Base-by-base conservation (phyloP, 2,113 vertebrate genomes). In the Narcine bancroftii region DNA sequence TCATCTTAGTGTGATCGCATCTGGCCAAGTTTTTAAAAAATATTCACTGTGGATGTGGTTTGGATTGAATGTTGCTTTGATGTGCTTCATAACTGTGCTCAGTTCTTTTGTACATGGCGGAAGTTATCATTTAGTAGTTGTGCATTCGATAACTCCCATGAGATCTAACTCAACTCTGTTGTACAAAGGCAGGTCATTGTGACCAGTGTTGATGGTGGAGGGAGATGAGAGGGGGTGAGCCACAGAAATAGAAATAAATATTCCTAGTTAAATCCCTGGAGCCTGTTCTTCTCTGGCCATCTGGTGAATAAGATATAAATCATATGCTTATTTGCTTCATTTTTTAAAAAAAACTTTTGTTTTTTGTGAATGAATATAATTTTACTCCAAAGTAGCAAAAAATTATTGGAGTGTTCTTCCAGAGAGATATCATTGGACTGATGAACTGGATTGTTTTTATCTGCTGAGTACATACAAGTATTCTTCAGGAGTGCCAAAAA, bases 141-240 rank as follows among this genome's bases (percentile, higher is more conserved):
- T 91, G 24, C 63, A 69, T 45, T 45, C 39, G 39, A 66, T 91
- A 63, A 66, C 63, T 66, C 87, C 60, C 65, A 69, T 91, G 63
- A 91, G 63, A 71, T 45, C 65, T 91, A 45, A 91, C 89, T 91
- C 36, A 65, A 91, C 39, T 66, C 87, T 69, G 87, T 65, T 91
- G 9, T 42, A 39, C 42, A 91, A 91, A 91, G 19, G 87, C 63
- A 91, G 89, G 89, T 91, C 89, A 91, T 26, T 91, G 39, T 69
- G 89, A 91, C 89, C 89, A 26, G 56, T 13, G 33, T 63, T 60
- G 33, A 56, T 11, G 36, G 72, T 17, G 72, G 72, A 75, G 72
- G 72, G n/a, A n/a, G 72, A 39, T n/a, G 33, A 19, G 66, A 69
- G 66, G 66, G 66, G 66, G 5, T 69, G 66, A 69, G 21, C 19